These are phyloP conservation scores for Ormyrus rosae DNA, from an alignment of 2,888 invertebrate species.

Conservation along the genomic window DNA sequence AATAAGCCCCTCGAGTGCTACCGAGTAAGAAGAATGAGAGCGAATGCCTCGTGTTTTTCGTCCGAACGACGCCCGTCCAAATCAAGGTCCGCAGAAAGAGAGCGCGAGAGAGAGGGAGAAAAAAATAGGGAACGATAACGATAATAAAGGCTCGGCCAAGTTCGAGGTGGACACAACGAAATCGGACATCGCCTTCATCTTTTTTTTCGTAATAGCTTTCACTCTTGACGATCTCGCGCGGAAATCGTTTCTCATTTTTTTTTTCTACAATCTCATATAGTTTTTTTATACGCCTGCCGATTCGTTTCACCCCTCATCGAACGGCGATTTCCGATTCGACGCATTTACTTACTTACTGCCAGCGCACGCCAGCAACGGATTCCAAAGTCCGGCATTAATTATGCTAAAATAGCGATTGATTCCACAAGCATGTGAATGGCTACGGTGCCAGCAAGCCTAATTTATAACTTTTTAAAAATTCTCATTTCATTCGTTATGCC, in stretches of 20 bases:
- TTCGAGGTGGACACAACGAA: not conserved
- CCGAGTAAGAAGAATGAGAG: slow-evolving; percentile 39
- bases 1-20: slow-evolving; percentile 50
- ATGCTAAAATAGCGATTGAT: slow-evolving; percentile 51
- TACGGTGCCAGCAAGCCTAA: slow-evolving; percentile 43
- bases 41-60: slow-evolving; percentile 36
- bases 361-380: slow-evolving; percentile 44
- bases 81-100: slow-evolving; percentile 26
- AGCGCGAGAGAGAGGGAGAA: slow-evolving; percentile 14
- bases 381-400: slow-evolving; percentile 57
- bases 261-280: not conserved
- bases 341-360: not conserved
- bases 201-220: slow-evolving; percentile 43
- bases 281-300: too few species aligned
- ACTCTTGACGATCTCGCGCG: slow-evolving; percentile 50
- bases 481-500: not conserved
- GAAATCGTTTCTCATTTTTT: not conserved
- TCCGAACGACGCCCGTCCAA: slow-evolving; percentile 35
- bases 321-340: slow-evolving; percentile 44
- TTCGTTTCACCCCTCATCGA: not conserved
- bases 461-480: slow-evolving; percentile 23
- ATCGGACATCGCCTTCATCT: slow-evolving; percentile 30
- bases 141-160: slow-evolving; percentile 6
- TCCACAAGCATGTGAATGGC: slow-evolving; percentile 40
- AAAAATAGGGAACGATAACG: slow-evolving; percentile 20